Evolutionary conservation across 2,113 vertebrate species (phyloP).

Genomic region (Rana temporaria): DNA sequence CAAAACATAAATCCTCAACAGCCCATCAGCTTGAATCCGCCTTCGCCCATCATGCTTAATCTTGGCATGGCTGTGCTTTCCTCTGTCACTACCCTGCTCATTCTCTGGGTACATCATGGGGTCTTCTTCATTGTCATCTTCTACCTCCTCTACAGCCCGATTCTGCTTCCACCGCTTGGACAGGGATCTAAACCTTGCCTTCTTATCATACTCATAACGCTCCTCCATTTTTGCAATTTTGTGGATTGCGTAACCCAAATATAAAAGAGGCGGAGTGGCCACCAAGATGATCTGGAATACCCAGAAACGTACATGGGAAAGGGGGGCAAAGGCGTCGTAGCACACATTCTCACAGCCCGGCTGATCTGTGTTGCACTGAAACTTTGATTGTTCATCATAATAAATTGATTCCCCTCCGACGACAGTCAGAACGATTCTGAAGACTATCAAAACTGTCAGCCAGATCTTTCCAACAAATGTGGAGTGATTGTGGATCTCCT

Average conservation of each 20-base stretch:
- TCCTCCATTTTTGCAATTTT: constrained; percentile 92
- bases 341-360: constrained; percentile 97
- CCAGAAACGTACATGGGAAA: constrained; percentile 97
- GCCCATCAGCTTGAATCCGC: constrained; percentile 88
- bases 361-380: constrained; percentile 96
- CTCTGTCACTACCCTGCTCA: constrained; percentile 84
- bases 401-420: constrained; percentile 98
- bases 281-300: constrained; percentile 97
- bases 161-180: constrained; percentile 85
- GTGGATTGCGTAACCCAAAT: constrained; percentile 92
- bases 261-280: constrained; percentile 92
- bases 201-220: constrained; percentile 75
- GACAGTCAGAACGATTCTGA: constrained; percentile 94
- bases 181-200: constrained; percentile 81
- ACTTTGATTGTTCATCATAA: constrained; percentile 97
- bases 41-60: constrained; percentile 86
- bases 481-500: constrained; percentile 99
- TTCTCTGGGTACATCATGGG: constrained; percentile 98
- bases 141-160: constrained; percentile 84
- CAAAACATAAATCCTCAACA: constrained; percentile 94
- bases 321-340: constrained; percentile 93
- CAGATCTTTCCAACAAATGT: constrained; percentile 99
- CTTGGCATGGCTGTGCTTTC: constrained; percentile 73
- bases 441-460: constrained; percentile 94
- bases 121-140: constrained; percentile 93